A percentile compares a stretch with the other conserved stretches of the same genome.
Conservation (phyloP, 2,888 invertebrate species). For the Heliconius aoede region DNA sequence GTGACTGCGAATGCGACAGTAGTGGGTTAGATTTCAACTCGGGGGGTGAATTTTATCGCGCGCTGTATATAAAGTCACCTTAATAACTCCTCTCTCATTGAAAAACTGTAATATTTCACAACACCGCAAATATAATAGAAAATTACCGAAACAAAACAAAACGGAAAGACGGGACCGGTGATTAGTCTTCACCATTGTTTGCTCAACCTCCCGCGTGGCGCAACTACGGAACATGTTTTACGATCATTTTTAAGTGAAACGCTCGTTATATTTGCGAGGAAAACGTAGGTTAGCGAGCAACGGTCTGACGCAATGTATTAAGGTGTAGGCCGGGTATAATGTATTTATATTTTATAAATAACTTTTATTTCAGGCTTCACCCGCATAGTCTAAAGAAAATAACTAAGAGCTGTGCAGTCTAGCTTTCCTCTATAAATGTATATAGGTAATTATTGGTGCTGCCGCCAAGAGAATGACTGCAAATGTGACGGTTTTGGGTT, state of each 20-base stretch:
- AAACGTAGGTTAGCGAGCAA: conserved; percentile 41
- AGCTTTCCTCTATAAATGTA: too few species aligned
- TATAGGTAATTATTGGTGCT: too few species aligned
- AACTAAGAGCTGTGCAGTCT: too few species aligned
- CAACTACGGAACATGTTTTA: conserved; percentile 47
- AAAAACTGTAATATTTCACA: not conserved
- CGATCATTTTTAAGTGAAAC: conserved; percentile 48
- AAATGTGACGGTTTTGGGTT: not conserved
- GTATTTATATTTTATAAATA: not conserved
- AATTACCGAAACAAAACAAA: conserved; percentile 13
- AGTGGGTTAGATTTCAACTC: not conserved
- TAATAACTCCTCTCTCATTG: too few species aligned
- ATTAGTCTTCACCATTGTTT: conserved; percentile 43
- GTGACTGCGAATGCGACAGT: not conserved
- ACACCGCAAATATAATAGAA: not conserved
- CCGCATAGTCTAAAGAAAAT: too few species aligned
- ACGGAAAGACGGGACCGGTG: conserved; percentile 32
- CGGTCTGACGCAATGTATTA: conserved; percentile 41
- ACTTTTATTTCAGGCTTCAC: not conserved
- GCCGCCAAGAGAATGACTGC: not conserved
- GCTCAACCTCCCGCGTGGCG: conserved; percentile 48
- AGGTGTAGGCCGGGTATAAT: not conserved
- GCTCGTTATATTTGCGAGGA: conserved; percentile 47
- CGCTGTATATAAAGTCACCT: too few species aligned
- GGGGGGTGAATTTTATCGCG: too few species aligned